Evolutionary conservation across 2,113 vertebrate species (phyloP), one percentile per base, ranked within the genome.

Genomic region (Otis tarda): DNA sequence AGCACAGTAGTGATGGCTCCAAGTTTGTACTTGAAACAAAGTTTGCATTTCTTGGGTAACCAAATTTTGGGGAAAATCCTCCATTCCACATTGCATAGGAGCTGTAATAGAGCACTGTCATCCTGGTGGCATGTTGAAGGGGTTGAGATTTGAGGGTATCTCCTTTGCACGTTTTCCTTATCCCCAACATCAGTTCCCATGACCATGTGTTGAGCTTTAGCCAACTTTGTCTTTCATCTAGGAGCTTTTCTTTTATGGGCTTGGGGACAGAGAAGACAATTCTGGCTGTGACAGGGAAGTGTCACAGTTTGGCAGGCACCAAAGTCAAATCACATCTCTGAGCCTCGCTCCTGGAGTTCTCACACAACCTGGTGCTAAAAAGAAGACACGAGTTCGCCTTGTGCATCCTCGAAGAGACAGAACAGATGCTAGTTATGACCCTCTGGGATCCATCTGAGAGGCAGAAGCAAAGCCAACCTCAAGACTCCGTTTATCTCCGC

Each of bases 181-280:
- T 43, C 41, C 65, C 23, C 15, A 63, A 11, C 23, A 61, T 49
- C 19, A 76, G 27, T 93, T 93, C 88, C 90, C 83, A 69, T 28
- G 5, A 81, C 60, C 57, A 22, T 4, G 3, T 75, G 35, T 41
- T 96, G 83, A 35, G 33, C n/a, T 41, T 83, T 55, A 20, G 63
- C 90, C 96, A 96, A 11, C 45, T 79, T 85, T 83, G 45, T 65
- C 90, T 92, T 92, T 95, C 78, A 90, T 92, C 75, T 88, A 3
- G 1, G 59, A 93, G 82, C 56, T 90, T 92, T 85, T 88, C 65
- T 84, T 89, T 79, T 7, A 6, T 0, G 3, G 69, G 27, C 84
- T 35, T n/a, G 1, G 3, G 70, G 87, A 82, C 84, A 90, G 50
- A 83, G 79, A 27, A 67, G 83, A 70, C 85, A 88, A 55, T 88